Conservation (phyloP, 2,888 invertebrate species). For the Drosophila mimica region DNA sequence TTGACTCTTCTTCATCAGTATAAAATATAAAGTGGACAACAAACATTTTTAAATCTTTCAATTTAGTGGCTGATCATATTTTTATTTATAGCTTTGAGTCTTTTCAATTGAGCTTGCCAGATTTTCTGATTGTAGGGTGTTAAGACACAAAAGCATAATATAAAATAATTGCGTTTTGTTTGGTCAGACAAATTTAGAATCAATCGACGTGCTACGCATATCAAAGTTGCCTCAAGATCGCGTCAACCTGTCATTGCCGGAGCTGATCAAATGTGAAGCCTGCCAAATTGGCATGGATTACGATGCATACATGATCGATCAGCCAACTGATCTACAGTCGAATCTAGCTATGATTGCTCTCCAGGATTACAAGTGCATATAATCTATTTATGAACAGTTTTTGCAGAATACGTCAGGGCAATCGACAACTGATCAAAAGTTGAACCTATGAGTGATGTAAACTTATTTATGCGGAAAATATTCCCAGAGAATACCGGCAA, state of each 20-base stretch:
- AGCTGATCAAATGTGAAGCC: conserved; percentile 37
- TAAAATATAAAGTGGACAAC: background rate
- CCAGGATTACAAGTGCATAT: conserved; percentile 23
- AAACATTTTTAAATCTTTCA: background rate
- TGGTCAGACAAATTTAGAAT: conserved; percentile 70
- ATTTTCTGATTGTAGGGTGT: conserved; percentile 41
- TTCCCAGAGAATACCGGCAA: background rate
- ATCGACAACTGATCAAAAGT: conserved; percentile 6
- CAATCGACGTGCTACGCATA: conserved; percentile 65
- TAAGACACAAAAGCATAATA: conserved; percentile 60
- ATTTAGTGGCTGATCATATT: background rate
- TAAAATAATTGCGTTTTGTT: conserved; percentile 69
- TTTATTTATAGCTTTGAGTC: background rate
- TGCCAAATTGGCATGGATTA: conserved; percentile 50
- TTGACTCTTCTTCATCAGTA: background rate
- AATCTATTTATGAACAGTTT: conserved; percentile 9
- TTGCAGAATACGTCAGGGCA: conserved; percentile 19
- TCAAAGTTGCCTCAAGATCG: conserved; percentile 42
- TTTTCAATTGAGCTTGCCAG: conserved; percentile 7
- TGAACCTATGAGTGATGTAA: background rate
- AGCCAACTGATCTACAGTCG: conserved; percentile 44
- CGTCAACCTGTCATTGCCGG: conserved; percentile 34
- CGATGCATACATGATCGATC: conserved; percentile 53
- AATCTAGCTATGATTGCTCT: conserved; percentile 13
- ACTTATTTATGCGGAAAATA: background rate